phyloP scores from a whole-genome alignment of 2,797 vertebrate species.

The Amniataba percoides region DNA sequence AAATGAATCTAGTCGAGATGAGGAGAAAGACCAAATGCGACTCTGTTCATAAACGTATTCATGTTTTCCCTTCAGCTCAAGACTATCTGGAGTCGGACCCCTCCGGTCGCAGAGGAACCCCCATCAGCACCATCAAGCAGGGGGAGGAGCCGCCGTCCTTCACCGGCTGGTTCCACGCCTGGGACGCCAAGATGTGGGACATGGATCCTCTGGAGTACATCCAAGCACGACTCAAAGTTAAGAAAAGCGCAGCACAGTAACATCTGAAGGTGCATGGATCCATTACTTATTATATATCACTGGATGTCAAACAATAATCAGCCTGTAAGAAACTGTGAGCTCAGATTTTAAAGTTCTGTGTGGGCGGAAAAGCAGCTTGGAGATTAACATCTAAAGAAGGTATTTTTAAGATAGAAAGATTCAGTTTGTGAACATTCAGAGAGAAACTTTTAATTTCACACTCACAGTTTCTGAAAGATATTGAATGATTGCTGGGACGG shows the following conservation, averaged over 20 bases:
- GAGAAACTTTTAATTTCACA: neutral
- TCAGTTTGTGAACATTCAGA: neutral
- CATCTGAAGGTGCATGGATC: slow-evolving; percentile 11
- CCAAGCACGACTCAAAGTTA: slow-evolving; percentile 14
- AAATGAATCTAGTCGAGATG: neutral
- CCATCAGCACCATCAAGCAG: slow-evolving; percentile 80
- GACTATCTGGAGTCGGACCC: slow-evolving; percentile 82
- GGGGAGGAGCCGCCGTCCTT: slow-evolving; percentile 79
- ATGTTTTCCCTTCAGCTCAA: slow-evolving; percentile 72
- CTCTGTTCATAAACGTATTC: neutral
- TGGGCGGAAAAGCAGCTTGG: neutral
- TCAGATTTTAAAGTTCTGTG: neutral
- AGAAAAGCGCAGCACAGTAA: slow-evolving; percentile 14
- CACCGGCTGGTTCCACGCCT: slow-evolving; percentile 86
- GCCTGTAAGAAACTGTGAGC: neutral
- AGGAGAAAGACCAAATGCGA: neutral
- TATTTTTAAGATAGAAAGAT: too few relatives aligned
- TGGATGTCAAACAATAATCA: neutral
- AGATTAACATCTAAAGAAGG: neutral
- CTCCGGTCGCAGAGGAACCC: slow-evolving; percentile 65
- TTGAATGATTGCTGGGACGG: neutral
- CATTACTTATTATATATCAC: neutral
- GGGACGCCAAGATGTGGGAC: slow-evolving; percentile 82
- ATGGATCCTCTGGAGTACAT: slow-evolving; percentile 56
- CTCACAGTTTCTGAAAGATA: neutral